A percentile compares a stretch with the other conserved stretches of the same genome.
These are phyloP conservation scores for Acleris literana DNA, from an alignment of 2,888 invertebrate species.

Conservation along the genomic window DNA sequence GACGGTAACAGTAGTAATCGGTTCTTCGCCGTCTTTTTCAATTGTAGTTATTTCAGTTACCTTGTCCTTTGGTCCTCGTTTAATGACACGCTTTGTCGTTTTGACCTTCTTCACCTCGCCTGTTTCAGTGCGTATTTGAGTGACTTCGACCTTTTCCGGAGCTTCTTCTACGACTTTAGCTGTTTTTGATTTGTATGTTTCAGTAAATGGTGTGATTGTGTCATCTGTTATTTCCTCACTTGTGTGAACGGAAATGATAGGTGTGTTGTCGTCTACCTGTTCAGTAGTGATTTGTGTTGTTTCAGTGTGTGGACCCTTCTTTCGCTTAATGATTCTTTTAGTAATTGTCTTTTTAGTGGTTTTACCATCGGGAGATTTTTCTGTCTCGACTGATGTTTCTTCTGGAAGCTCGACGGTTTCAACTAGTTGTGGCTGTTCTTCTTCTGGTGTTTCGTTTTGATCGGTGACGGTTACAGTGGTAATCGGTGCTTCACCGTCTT, in stretches of 20 bases:
- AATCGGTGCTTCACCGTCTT: constrained; percentile 7
- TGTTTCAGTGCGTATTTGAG: too few relatives aligned
- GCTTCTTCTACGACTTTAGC: constrained; percentile 46
- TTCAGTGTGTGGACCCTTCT: constrained; percentile 55
- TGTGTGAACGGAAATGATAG: constrained; percentile 40
- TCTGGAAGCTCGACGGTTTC: constrained; percentile 57
- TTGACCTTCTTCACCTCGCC: too few relatives aligned
- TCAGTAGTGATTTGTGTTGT: constrained; percentile 45
- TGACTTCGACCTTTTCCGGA: constrained; percentile 2
- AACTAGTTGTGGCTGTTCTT: constrained; percentile 35
- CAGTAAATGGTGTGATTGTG: too few relatives aligned
- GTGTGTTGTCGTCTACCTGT: constrained; percentile 48
- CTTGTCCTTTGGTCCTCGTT: constrained; percentile 50
- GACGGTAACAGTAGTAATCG: too few relatives aligned
- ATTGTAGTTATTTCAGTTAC: constrained; percentile 55
- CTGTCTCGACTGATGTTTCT: constrained; percentile 48
- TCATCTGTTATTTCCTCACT: too few relatives aligned
- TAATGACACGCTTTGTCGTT: too few relatives aligned
- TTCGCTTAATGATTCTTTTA: constrained; percentile 65
- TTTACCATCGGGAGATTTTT: constrained; percentile 52
- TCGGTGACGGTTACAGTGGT: constrained; percentile 55
- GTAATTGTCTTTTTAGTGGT: constrained; percentile 54
- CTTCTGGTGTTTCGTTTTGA: constrained; percentile 44
- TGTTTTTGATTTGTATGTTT: too few relatives aligned
- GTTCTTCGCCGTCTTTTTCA: too few relatives aligned